phyloP scores from a whole-genome alignment of 1,140 invertebrate species.

The Cotesia glomerata region DNA sequence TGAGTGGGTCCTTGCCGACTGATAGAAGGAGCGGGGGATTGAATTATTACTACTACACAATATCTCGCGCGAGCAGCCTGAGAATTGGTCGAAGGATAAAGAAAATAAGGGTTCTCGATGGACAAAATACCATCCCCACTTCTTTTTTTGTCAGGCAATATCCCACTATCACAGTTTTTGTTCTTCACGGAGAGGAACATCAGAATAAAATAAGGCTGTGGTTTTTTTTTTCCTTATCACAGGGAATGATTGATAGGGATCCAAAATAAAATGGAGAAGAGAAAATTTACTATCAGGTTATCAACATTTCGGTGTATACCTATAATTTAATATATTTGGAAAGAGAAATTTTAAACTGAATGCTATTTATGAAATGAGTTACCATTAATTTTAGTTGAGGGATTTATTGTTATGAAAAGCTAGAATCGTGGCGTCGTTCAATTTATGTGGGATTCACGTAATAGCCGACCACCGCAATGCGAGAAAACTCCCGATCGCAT shows the following conservation, averaged over 20 bases:
- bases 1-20: conserved; percentile 27
- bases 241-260: no score
- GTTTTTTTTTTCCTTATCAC: no score
- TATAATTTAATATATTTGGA: conserved; percentile 1
- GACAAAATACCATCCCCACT: conserved; percentile 20
- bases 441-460: conserved; percentile 41
- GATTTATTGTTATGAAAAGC: conserved; percentile 40
- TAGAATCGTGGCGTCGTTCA: conserved; percentile 31
- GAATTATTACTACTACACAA: conserved; percentile 42
- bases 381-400: conserved; percentile 36
- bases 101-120: conserved; percentile 33
- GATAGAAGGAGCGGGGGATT: conserved; percentile 39
- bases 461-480: conserved; percentile 34
- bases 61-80: conserved; percentile 41
- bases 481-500: conserved; percentile 13
- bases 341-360: conserved; percentile 36
- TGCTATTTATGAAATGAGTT: conserved; percentile 40
- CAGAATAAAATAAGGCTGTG: neutral
- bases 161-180: conserved; percentile 28
- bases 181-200: neutral
- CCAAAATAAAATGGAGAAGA: neutral
- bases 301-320: neutral
- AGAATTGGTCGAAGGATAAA: conserved; percentile 42
- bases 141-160: conserved; percentile 26
- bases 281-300: neutral